Evolutionary conservation across 2,888 invertebrate genomes (phyloP), one percentile per base, ranked within the genome.

Genomic region (Strigamia crassipes): DNA sequence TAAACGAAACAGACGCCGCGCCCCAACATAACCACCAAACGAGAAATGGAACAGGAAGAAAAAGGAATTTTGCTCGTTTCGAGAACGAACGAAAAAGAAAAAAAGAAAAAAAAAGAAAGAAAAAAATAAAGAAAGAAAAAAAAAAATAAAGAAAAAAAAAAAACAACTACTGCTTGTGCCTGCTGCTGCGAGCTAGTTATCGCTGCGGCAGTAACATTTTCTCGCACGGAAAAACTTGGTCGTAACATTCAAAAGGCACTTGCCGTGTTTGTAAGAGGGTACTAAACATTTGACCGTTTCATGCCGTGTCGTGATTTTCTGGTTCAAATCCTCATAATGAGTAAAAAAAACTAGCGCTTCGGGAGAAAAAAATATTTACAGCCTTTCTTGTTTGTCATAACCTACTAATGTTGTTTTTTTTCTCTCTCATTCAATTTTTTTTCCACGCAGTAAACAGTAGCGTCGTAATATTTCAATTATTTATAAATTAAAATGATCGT

Each of bases 1-100:
- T 73, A 73, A 73, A 73, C 73, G 73, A 73, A 73, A 73, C 73
- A 73, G 73, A 73, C 73, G 73, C 73, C 73, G 73, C 73, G 31
- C 73, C 73, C 73, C 73, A 23, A 56, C 78, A 77, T n/a, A 38
- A 42, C 78, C 41, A 78, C 8, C 78, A 41, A 42, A 78, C 41
- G 42, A 78, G 78, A 78, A 78, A 42, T 42, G 78, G 38, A 78
- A 78, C 41, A 78, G 42, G 42, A 42, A 78, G 42, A 78, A 78
- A 38, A 41, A 78, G 42, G 41, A 42, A 78, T 78, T 78, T 78
- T 73, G 6, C 73, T 73, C 31, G 73, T 73, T 31, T 42, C 78
- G 10, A 38, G 13, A 8, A 77, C 3, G 8, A 23, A 21, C 18
- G 34, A 38, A 38, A 78, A 78, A 41, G 9, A 41, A 78, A 34